Conservation (phyloP, 1,140 invertebrate genomes). For the Drosophila triauraria region DNA sequence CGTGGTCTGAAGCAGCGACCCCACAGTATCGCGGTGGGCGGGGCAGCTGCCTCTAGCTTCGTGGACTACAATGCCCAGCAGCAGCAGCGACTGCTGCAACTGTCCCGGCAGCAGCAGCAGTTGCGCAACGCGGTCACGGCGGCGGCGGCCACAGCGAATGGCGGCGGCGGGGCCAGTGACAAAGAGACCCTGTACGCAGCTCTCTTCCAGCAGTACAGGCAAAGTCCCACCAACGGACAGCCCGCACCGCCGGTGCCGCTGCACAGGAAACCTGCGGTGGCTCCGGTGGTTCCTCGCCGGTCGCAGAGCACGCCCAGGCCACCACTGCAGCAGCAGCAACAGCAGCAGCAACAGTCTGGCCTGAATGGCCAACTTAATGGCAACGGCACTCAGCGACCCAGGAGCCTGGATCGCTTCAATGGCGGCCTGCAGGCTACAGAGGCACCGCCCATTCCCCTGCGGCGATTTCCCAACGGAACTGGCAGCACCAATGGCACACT, state of each 20-base stretch:
- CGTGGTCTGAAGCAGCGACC: constrained; percentile 78
- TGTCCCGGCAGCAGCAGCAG: constrained; percentile 79
- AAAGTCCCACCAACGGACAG: constrained; percentile 72
- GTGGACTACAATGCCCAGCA: constrained; percentile 78
- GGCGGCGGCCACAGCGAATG: constrained; percentile 30
- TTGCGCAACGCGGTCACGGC: constrained; percentile 71
- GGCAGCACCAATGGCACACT: constrained; percentile 42
- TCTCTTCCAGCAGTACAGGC: constrained; percentile 77
- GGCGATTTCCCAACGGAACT: constrained; percentile 69
- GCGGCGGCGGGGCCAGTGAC: constrained; percentile 55
- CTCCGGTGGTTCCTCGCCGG: constrained; percentile 71
- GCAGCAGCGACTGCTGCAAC: constrained; percentile 77
- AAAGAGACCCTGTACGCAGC: constrained; percentile 78
- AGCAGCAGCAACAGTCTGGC: constrained; percentile 37
- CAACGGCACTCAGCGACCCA: constrained; percentile 69
- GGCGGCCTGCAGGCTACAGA: constrained; percentile 32
- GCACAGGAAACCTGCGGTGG: constrained; percentile 53
- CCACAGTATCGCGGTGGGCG: constrained; percentile 76
- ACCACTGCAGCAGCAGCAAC: constrained; percentile 55
- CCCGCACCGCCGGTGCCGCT: constrained; percentile 54
- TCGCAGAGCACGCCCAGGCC: constrained; percentile 80
- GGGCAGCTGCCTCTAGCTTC: constrained; percentile 55
- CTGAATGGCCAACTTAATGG: constrained; percentile 67
- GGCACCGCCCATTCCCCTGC: constrained; percentile 75
- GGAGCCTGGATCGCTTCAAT: constrained; percentile 82